Conservation (phyloP, 2,113 vertebrate genomes). For the Pseudorectes ferrugineus region DNA sequence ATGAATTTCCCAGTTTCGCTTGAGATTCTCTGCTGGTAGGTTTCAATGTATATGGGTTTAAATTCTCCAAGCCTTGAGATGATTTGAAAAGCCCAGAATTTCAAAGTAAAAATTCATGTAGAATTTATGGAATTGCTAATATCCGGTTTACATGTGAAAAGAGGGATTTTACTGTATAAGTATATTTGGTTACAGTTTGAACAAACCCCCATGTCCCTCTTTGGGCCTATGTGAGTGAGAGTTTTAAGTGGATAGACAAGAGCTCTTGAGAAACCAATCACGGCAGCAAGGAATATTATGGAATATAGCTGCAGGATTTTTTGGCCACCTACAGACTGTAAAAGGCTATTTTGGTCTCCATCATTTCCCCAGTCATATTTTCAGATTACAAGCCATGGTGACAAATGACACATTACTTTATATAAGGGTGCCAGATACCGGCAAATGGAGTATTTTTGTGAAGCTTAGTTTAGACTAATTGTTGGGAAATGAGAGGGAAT, state of each 20-base stretch:
- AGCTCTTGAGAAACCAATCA: not conserved
- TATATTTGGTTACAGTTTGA: not conserved
- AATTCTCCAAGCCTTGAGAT: not conserved
- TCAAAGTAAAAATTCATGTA: not conserved
- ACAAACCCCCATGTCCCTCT: not conserved
- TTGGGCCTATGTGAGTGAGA: not conserved
- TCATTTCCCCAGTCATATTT: slow-evolving; percentile 16
- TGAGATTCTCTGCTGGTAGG: not conserved
- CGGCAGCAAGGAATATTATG: not conserved
- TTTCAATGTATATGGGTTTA: not conserved
- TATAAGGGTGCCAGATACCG: not conserved
- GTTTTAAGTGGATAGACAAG: not conserved
- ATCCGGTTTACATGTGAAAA: not conserved
- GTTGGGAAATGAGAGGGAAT: not conserved
- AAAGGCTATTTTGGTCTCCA: slow-evolving; percentile 33
- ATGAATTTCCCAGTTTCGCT: not conserved
- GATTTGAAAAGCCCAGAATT: not conserved
- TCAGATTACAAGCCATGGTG: not conserved
- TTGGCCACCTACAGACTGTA: slow-evolving; percentile 5
- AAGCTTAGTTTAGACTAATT: not conserved
- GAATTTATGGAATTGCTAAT: not conserved
- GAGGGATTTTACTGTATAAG: not conserved
- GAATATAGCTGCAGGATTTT: not conserved
- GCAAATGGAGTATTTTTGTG: not conserved
- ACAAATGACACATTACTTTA: slow-evolving; percentile 38